Evolutionary conservation across 1,140 invertebrate species (phyloP).

Genomic region (Meloidogyne chitwoodi): DNA sequence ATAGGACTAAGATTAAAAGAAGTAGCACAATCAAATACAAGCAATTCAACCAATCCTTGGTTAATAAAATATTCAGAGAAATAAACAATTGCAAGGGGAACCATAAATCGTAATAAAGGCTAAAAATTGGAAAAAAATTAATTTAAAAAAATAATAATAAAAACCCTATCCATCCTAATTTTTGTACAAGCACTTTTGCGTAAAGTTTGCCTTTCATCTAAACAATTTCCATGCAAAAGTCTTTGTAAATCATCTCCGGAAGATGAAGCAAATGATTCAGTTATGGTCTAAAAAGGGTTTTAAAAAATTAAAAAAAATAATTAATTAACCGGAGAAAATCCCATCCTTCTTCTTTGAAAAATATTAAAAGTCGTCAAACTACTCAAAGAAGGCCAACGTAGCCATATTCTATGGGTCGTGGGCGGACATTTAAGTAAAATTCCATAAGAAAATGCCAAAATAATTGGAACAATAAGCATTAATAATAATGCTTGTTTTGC

Average conservation of each 20-base stretch:
- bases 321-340: not conserved
- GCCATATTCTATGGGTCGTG: not conserved
- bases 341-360: slow-evolving; percentile 2
- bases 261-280: not conserved
- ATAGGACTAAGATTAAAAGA: slow-evolving; percentile 67
- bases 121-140: not conserved
- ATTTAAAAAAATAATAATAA: not conserved
- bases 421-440: slow-evolving; percentile 14
- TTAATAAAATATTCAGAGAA: slow-evolving; percentile 86
- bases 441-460: slow-evolving; percentile 15
- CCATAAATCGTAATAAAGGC: slow-evolving; percentile 72
- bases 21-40: slow-evolving; percentile 67
- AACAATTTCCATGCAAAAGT: not conserved
- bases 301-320: too few relatives aligned
- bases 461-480: slow-evolving; percentile 21
- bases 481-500: slow-evolving; percentile 13
- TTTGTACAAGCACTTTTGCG: not conserved
- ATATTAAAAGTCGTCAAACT: not conserved
- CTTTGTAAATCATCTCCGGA: not conserved
- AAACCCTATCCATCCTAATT: not conserved
- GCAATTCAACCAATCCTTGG: slow-evolving; percentile 76
- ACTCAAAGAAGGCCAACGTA: not conserved
- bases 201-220: not conserved
- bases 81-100: slow-evolving; percentile 76
- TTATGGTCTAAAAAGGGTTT: not conserved